Conservation (phyloP, 2,797 vertebrate genomes). For the Dicrostonyx torquatus region DNA sequence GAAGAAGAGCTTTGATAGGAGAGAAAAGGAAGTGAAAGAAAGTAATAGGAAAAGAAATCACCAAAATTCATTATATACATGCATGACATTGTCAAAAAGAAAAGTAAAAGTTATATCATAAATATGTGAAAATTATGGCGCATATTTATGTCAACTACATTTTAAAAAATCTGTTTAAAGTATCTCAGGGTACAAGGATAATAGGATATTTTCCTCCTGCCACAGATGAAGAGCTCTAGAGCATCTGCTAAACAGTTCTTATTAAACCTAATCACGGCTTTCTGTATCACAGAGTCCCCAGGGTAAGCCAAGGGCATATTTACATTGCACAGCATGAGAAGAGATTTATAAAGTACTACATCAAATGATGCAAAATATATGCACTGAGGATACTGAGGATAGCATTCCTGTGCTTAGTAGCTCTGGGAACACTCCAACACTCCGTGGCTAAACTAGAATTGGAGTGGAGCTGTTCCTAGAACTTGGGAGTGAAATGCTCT, state of each 20-base stretch:
- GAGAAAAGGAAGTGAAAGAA: not conserved
- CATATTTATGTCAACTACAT: not conserved
- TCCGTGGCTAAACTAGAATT: not conserved
- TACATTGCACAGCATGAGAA: not conserved
- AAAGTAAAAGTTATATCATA: not conserved
- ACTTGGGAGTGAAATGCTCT: too few species aligned
- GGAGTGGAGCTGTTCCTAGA: not conserved
- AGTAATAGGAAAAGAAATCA: not conserved
- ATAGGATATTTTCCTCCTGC: not conserved
- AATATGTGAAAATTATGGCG: not conserved
- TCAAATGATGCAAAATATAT: not conserved
- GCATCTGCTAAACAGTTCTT: not conserved
- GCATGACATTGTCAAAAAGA: not conserved
- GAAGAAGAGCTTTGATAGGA: not conserved
- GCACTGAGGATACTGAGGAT: not conserved
- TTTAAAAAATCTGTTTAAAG: slow-evolving; percentile 17
- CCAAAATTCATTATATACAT: not conserved
- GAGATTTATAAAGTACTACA: not conserved
- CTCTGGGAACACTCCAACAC: not conserved
- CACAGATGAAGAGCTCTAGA: not conserved
- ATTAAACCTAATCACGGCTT: not conserved
- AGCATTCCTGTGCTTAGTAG: not conserved
- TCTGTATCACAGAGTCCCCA: not conserved
- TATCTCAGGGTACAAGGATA: not conserved
- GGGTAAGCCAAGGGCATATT: not conserved